Percentiles rank a stretch among this genome's conserved stretches.
Evolutionary conservation across 2,113 vertebrate species (phyloP).

Genomic region (Colistium nudipinnis): DNA sequence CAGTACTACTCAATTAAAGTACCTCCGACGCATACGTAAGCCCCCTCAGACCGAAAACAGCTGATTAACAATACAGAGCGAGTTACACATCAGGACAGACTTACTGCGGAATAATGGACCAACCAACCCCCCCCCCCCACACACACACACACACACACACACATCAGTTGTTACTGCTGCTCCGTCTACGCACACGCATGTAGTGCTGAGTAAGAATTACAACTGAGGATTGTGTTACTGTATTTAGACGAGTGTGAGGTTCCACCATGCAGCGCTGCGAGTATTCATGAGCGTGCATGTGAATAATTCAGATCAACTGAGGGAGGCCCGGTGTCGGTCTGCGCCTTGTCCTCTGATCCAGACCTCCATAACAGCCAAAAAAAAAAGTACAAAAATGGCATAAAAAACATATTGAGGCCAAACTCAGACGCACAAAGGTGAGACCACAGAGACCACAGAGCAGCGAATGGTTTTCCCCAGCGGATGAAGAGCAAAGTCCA

Average conservation of each 20-base stretch:
- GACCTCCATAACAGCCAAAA: conserved; percentile 72
- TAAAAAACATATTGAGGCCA: conserved; percentile 65
- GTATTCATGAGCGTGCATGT: conserved; percentile 76
- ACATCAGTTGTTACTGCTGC: neutral
- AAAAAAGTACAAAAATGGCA: conserved; percentile 8
- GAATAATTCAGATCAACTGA: conserved; percentile 82
- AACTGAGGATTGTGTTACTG: conserved; percentile 53
- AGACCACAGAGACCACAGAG: conserved; percentile 74
- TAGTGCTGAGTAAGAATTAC: conserved; percentile 41
- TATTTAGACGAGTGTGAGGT: conserved; percentile 68
- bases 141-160: too few relatives aligned
- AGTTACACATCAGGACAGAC: neutral
- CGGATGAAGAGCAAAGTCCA: conserved; percentile 65
- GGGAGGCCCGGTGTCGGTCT: conserved; percentile 76
- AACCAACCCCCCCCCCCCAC: too few relatives aligned
- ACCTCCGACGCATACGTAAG: neutral
- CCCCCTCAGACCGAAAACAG: neutral
- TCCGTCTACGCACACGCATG: neutral
- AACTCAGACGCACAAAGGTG: conserved; percentile 71
- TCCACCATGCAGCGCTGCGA: conserved; percentile 56
- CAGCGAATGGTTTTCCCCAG: conserved; percentile 69
- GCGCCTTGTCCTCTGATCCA: conserved; percentile 82
- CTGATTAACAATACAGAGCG: conserved; percentile 12
- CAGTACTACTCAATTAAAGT: neutral
- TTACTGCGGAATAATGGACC: conserved; percentile 7